Conservation (phyloP, 2,113 vertebrate species). For the Vidua chalybeata region DNA sequence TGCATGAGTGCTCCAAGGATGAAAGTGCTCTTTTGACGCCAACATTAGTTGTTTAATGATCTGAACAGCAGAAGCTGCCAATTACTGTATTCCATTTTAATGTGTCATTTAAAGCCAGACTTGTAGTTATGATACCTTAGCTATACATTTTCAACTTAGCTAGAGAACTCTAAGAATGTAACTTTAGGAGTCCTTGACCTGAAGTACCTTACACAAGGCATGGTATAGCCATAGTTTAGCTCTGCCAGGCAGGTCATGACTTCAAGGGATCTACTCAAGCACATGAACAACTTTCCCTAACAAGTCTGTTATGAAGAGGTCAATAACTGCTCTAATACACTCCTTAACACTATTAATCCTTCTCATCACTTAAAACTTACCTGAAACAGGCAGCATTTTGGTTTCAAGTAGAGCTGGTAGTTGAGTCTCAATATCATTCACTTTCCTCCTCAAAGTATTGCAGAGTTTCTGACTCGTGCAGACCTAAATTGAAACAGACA, state of each 20-base stretch:
- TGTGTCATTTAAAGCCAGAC: constrained; percentile 44
- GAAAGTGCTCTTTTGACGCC: constrained; percentile 59
- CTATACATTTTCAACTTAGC: neutral
- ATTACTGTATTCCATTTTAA: constrained; percentile 42
- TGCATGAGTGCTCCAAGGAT: neutral
- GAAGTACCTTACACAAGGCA: neutral
- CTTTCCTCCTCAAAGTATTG: constrained; percentile 82
- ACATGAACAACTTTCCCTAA: neutral
- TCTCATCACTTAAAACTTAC: constrained; percentile 51
- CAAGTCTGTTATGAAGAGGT: neutral
- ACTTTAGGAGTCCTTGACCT: neutral
- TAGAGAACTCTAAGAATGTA: neutral
- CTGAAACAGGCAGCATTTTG: constrained; percentile 85
- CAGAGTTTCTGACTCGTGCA: constrained; percentile 84
- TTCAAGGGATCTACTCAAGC: neutral
- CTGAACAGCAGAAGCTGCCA: constrained; percentile 63
- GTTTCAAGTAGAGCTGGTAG: constrained; percentile 86
- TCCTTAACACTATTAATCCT: neutral
- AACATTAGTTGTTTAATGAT: constrained; percentile 60
- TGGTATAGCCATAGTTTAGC: neutral
- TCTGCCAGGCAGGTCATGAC: accelerated
- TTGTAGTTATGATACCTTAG: constrained; percentile 45
- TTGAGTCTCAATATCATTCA: constrained; percentile 84
- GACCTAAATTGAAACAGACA: constrained; percentile 77
- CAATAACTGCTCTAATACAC: neutral